Conservation (phyloP, 1,140 invertebrate genomes). For the Scylla paramamosain region DNA sequence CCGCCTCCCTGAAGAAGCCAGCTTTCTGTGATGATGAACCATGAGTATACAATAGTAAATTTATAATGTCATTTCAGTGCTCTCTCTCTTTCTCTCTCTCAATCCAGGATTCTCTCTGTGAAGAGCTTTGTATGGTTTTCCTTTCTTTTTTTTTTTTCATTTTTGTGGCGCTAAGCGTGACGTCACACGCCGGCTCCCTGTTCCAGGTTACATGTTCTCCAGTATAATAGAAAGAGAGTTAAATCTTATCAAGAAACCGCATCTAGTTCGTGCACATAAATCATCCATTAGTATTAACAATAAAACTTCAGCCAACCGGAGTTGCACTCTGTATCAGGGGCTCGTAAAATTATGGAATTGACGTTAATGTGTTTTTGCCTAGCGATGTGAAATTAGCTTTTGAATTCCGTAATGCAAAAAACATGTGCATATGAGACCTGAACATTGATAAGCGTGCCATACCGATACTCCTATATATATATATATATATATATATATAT, state of each 20-base stretch:
- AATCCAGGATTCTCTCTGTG: no score
- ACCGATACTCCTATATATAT: no score
- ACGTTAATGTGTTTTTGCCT: slow-evolving; percentile 5
- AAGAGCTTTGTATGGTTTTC: background rate
- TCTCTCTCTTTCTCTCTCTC: no score
- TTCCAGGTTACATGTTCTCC: background rate
- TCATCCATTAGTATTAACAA: slow-evolving; percentile 11
- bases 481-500: no score
- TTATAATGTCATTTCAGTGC: no score
- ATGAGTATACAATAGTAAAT: no score
- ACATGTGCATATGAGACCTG: background rate
- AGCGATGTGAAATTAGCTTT: background rate
- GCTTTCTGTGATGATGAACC: no score
- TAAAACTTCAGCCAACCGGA: background rate
- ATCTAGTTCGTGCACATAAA: slow-evolving; percentile 3
- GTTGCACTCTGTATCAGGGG: background rate
- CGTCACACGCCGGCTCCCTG: background rate
- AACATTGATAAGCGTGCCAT: no score
- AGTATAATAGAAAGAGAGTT: slow-evolving; percentile 24
- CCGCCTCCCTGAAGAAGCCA: no score
- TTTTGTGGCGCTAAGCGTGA: no score
- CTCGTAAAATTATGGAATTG: slow-evolving; percentile 2
- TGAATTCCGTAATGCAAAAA: background rate
- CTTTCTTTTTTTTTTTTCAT: no score
- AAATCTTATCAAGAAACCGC: background rate